These are phyloP conservation scores for Oscarella lobularis DNA, from an alignment of 37 sponge, comb jelly and placozoan species.

Conservation along the genomic window DNA sequence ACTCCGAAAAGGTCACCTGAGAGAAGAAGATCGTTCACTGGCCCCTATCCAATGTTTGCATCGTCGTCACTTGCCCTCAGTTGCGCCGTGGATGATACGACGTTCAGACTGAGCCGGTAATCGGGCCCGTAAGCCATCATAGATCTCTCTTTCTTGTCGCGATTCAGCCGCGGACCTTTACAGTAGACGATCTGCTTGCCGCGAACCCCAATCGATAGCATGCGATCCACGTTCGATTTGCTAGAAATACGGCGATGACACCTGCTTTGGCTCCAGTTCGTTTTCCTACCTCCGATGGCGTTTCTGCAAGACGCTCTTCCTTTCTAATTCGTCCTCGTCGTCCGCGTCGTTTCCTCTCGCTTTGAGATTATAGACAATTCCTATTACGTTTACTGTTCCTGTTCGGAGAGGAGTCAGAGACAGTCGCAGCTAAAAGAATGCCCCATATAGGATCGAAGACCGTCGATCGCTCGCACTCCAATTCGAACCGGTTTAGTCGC, in stretches of 20 bases:
- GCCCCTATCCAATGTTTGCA: no score
- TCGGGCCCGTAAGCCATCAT: conserved; percentile 40
- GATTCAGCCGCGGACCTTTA: conserved; percentile 42
- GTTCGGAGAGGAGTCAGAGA: background rate
- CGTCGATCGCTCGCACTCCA: no score
- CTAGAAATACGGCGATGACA: background rate
- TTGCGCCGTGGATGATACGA: conserved; percentile 49
- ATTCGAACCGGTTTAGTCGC: no score
- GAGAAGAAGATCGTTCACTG: background rate
- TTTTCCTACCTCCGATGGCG: background rate
- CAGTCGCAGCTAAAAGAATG: background rate
- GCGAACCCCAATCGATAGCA: background rate
- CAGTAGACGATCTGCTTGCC: background rate
- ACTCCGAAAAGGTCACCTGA: background rate
- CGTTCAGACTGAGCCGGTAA: conserved; percentile 52
- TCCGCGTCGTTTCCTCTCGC: background rate
- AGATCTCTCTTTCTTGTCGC: conserved; percentile 23
- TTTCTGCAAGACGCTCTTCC: background rate
- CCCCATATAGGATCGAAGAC: no score
- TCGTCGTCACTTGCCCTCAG: conserved; percentile 38
- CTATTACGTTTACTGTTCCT: background rate
- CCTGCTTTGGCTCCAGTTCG: background rate
- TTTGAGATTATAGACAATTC: background rate
- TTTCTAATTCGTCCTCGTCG: background rate
- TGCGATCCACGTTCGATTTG: background rate